These are phyloP conservation scores for Osmerus mordax DNA, from an alignment of 2,113 vertebrate species.

Conservation along the genomic window DNA sequence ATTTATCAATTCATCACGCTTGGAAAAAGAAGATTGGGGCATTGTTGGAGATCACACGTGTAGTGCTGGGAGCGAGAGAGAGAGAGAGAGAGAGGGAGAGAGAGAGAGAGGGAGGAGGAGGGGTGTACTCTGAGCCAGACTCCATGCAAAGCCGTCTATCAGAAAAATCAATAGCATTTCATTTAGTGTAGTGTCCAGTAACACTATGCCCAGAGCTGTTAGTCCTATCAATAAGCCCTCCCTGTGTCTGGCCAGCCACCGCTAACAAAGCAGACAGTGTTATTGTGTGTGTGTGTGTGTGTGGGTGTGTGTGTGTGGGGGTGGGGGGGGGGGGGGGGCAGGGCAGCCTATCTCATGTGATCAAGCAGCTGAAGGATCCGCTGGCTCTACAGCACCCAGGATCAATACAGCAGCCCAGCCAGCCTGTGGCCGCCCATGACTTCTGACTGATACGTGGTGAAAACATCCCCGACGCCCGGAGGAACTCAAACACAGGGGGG, in stretches of 20 bases:
- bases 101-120: neutral
- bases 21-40: constrained; percentile 62
- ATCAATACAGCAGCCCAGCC: too few species aligned
- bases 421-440: too few species aligned
- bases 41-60: constrained; percentile 35
- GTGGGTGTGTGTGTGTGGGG: neutral
- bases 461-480: too few species aligned
- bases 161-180: constrained; percentile 71
- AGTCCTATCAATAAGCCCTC: constrained; percentile 74
- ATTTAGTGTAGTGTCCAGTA: constrained; percentile 72
- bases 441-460: too few species aligned
- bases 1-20: constrained; percentile 69
- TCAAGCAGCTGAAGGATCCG: too few species aligned
- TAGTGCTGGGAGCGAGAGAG: constrained; percentile 11
- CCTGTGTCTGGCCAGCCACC: constrained; percentile 67
- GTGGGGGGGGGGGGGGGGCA: too few species aligned
- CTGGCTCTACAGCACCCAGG: too few species aligned
- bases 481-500: too few species aligned
- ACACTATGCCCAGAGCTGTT: constrained; percentile 68
- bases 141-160: constrained; percentile 44
- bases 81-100: neutral
- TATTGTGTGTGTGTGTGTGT: too few species aligned
- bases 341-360: too few species aligned
- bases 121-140: constrained; percentile 11
- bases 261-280: constrained; percentile 66